phyloP scores from a whole-genome alignment of 1,140 invertebrate species.

The Gonioctena quinquepunctata region DNA sequence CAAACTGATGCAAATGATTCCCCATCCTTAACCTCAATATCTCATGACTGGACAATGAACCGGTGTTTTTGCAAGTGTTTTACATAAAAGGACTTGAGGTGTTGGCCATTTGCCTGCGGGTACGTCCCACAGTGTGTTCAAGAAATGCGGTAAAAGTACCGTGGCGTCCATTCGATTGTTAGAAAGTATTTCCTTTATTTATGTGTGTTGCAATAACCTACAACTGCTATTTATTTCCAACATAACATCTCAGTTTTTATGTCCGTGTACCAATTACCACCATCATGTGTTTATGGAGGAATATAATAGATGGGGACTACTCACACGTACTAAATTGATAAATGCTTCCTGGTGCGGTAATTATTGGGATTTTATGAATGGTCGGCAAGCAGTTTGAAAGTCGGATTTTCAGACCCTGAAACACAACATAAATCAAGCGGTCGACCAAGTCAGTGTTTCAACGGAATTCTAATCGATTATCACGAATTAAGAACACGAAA shows the following conservation, averaged over 20 bases:
- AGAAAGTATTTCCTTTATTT: constrained; percentile 6
- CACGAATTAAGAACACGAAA: neutral
- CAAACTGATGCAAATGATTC: too few species aligned
- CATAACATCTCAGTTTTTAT: neutral
- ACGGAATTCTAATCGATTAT: neutral
- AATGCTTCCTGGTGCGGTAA: neutral
- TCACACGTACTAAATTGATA: constrained; percentile 6
- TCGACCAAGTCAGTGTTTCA: neutral
- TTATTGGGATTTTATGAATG: constrained; percentile 6
- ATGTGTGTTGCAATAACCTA: constrained; percentile 9
- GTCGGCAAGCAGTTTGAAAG: neutral
- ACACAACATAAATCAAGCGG: neutral
- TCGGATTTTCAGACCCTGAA: neutral
- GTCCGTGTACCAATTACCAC: neutral
- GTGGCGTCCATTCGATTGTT: constrained; percentile 6
- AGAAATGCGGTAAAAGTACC: constrained; percentile 5
- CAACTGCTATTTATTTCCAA: neutral
- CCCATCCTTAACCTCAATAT: constrained; percentile 11
- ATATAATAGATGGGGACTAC: neutral
- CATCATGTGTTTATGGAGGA: neutral
- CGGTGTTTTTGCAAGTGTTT: constrained; percentile 7
- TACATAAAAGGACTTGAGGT: constrained; percentile 16
- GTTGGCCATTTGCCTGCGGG: neutral
- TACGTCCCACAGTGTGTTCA: neutral
- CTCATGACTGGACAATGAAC: constrained; percentile 1